Evolutionary conservation across 1,140 invertebrate genomes (phyloP).

Genomic region (Solenopsis fugax): DNA sequence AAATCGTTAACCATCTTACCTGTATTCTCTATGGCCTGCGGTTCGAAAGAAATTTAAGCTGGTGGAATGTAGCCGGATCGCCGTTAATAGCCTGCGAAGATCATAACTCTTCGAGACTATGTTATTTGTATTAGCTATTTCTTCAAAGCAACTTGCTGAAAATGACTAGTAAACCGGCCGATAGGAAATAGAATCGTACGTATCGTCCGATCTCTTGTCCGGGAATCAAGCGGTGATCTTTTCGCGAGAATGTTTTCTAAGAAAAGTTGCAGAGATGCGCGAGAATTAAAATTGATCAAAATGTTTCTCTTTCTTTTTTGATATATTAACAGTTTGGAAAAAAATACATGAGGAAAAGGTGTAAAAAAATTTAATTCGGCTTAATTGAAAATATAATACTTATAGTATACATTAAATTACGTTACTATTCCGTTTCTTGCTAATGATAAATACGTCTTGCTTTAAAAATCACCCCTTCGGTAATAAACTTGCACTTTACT

Average conservation of each 20-base stretch:
- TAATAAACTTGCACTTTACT: background rate
- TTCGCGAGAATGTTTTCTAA: background rate
- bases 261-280: background rate
- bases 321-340: background rate
- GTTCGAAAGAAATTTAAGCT: conserved; percentile 65
- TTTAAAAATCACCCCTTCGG: background rate
- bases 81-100: conserved; percentile 74
- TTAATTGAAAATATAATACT: background rate
- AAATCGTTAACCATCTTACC: conserved; percentile 76
- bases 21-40: conserved; percentile 70
- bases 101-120: conserved; percentile 70
- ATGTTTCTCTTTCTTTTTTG: background rate
- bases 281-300: conserved; percentile 2
- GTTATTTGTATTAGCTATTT: conserved; percentile 53
- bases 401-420: background rate
- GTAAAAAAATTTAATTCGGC: background rate
- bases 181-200: background rate
- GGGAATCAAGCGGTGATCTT: background rate
- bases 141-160: conserved; percentile 31
- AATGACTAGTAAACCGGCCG: conserved; percentile 28
- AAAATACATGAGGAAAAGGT: background rate
- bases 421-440: background rate
- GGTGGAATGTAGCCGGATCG: conserved; percentile 73
- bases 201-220: background rate
- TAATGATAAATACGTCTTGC: background rate